These are phyloP conservation scores for Manacus vitellinus DNA, from an alignment of 2,113 vertebrate species.

Conservation along the genomic window DNA sequence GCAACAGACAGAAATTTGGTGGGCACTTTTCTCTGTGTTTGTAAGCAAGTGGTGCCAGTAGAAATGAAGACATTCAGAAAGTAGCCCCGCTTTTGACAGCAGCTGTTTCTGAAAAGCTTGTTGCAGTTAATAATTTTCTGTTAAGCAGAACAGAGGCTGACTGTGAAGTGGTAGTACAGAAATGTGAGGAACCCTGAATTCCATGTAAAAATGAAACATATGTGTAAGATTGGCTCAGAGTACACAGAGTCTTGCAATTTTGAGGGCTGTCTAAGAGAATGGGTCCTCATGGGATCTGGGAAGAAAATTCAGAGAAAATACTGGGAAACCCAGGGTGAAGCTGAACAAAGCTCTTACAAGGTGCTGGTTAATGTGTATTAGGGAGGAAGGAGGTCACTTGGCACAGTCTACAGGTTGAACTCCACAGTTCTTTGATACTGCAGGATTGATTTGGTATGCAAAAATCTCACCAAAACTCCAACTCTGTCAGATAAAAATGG, in stretches of 20 bases:
- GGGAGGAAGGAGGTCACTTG: not conserved
- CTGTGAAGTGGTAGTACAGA: not conserved
- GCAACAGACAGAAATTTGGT: not conserved
- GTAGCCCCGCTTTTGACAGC: not conserved
- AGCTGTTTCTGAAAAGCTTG: not conserved
- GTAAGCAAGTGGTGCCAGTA: not conserved
- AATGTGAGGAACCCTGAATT: slow-evolving; percentile 11
- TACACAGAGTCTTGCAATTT: not conserved
- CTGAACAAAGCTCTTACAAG: not conserved
- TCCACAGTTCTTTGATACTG: not conserved
- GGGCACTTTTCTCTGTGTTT: not conserved
- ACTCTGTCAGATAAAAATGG: not conserved
- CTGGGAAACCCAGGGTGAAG: not conserved
- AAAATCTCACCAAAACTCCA: not conserved
- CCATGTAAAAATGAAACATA: not conserved
- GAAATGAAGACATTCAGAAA: not conserved
- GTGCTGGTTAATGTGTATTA: not conserved
- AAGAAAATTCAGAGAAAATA: not conserved
- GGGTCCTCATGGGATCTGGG: not conserved
- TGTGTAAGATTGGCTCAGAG: not conserved
- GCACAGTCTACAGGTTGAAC: not conserved
- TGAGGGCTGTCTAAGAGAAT: not conserved
- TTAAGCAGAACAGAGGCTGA: not conserved
- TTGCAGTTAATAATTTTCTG: not conserved
- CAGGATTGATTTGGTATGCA: not conserved